phyloP scores from a whole-genome alignment of 1,140 invertebrate genomes.

The Zaprionus vittiger region DNA sequence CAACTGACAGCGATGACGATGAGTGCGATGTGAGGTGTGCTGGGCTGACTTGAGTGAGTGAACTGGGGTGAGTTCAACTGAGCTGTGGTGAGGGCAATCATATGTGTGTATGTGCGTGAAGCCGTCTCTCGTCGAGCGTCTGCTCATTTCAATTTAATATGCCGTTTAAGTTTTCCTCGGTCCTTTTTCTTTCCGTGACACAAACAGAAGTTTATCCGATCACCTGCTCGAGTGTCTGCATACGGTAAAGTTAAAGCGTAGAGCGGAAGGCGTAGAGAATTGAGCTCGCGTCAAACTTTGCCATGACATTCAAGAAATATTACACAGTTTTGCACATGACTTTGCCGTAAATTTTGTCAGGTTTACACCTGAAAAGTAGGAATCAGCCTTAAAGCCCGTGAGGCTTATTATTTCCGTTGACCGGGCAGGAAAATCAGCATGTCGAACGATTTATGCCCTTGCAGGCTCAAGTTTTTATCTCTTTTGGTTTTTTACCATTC shows the following conservation, averaged over 20 bases:
- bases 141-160: slow-evolving; percentile 37
- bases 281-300: slow-evolving; percentile 17
- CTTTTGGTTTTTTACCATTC: too few relatives aligned
- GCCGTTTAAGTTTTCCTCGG: slow-evolving; percentile 14
- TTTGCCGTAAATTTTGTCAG: slow-evolving; percentile 17
- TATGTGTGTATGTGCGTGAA: neutral
- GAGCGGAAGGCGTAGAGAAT: neutral
- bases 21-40: neutral
- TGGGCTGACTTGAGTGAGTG: neutral
- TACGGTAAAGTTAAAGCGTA: neutral
- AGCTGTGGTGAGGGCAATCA: neutral
- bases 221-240: neutral
- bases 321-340: slow-evolving; percentile 21
- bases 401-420: neutral
- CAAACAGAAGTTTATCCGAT: slow-evolving; percentile 21
- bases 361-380: slow-evolving; percentile 8
- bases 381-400: neutral
- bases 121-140: slow-evolving; percentile 3
- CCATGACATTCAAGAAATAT: slow-evolving; percentile 17
- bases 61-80: neutral
- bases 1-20: slow-evolving; percentile 51
- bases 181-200: slow-evolving; percentile 4
- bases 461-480: neutral
- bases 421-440: too few relatives aligned
- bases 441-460: too few relatives aligned